Evolutionary conservation across 2,797 vertebrate genomes (phyloP).

Genomic region (Crocodylus rhombifer): DNA sequence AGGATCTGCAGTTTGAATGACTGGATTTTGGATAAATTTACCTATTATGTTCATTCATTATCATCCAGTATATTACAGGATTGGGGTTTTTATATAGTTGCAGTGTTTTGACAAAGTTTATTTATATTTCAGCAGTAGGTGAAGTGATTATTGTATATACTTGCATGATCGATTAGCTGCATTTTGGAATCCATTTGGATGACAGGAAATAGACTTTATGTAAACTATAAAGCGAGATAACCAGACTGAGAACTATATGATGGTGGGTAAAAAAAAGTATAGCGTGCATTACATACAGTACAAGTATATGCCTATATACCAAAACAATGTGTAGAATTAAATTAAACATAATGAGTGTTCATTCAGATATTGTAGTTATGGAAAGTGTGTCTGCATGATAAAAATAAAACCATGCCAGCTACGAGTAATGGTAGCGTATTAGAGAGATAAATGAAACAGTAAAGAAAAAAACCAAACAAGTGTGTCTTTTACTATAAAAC

Average conservation of each 20-base stretch:
- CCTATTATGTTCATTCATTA: background rate
- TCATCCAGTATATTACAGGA: rapidly evolving
- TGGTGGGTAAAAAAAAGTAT: background rate
- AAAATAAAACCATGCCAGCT: background rate
- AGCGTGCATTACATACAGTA: background rate
- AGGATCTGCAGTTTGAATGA: background rate
- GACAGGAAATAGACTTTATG: background rate
- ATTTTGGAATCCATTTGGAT: background rate
- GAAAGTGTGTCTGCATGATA: background rate
- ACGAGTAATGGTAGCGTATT: background rate
- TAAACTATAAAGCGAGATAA: too few species aligned
- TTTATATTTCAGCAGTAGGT: background rate
- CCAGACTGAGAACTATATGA: background rate
- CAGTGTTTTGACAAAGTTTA: background rate
- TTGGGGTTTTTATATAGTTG: background rate
- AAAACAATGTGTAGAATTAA: background rate
- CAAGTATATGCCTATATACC: background rate
- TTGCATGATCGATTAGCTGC: background rate
- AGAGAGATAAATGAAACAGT: background rate
- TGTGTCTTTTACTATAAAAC: background rate
- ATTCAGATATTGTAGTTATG: background rate
- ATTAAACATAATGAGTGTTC: background rate
- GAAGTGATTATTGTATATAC: background rate
- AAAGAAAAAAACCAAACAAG: background rate
- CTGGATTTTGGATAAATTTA: background rate